These are phyloP conservation scores for Drosophila elegans DNA, from an alignment of 1,140 invertebrate genomes.

Conservation along the genomic window DNA sequence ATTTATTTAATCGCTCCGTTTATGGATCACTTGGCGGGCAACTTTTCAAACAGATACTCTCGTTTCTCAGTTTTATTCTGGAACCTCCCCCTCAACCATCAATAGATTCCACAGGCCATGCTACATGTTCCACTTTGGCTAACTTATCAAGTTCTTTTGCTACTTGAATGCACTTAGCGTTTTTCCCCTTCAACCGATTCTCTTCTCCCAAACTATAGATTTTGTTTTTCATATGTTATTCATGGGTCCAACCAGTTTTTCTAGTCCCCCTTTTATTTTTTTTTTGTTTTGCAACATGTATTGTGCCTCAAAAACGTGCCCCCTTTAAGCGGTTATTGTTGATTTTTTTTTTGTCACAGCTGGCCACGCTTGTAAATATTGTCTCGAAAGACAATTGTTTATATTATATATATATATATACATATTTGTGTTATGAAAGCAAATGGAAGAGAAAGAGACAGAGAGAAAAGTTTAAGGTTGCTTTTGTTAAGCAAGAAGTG, in stretches of 20 bases:
- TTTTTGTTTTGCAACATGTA: conserved; percentile 23
- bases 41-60: conserved; percentile 39
- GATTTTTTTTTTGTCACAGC: conserved; percentile 32
- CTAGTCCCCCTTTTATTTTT: conserved; percentile 48
- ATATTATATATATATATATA: conserved; percentile 18
- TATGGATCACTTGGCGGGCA: conserved; percentile 57
- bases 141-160: conserved; percentile 29
- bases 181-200: conserved; percentile 5
- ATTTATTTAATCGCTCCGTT: conserved; percentile 73
- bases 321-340: conserved; percentile 42
- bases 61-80: conserved; percentile 17
- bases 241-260: conserved; percentile 67
- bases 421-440: conserved; percentile 28
- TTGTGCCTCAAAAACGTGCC: conserved; percentile 61
- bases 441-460: conserved; percentile 11
- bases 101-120: conserved; percentile 41
- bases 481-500: conserved; percentile 39
- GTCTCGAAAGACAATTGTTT: conserved; percentile 43
- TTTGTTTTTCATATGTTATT: conserved; percentile 27
- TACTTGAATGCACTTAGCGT: conserved; percentile 19
- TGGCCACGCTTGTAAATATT: conserved; percentile 45
- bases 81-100: background rate
- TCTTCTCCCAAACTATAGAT: conserved; percentile 2
- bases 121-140: conserved; percentile 48
- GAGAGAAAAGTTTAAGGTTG: conserved; percentile 24